Conservation (phyloP, 2,113 vertebrate species). For the Urocolius indicus region DNA sequence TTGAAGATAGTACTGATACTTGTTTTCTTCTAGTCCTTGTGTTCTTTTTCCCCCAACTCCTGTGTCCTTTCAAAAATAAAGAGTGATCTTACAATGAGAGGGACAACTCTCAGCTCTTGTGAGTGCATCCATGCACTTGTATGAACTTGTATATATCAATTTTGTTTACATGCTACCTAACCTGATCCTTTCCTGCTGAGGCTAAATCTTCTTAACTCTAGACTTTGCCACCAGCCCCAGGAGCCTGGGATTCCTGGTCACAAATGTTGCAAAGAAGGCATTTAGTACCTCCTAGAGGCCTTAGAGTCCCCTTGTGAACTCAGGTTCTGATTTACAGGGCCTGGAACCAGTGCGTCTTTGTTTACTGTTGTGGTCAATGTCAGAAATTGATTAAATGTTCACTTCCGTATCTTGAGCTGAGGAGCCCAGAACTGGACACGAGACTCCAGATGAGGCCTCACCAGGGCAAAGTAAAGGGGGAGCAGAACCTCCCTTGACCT, state of each 20-base stretch:
- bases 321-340: background rate
- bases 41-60: background rate
- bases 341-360: background rate
- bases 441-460: too few species aligned
- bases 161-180: background rate
- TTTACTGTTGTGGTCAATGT: background rate
- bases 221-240: background rate
- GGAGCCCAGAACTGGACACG: too few species aligned
- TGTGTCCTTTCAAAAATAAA: background rate
- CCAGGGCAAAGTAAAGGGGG: too few species aligned
- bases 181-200: background rate
- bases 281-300: background rate
- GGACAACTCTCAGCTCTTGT: background rate
- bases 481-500: too few species aligned
- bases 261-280: background rate
- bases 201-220: background rate
- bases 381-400: background rate
- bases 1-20: background rate
- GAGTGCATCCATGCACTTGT: background rate
- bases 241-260: background rate
- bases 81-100: background rate
- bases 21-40: background rate
- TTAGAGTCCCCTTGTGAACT: accelerated
- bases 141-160: background rate
- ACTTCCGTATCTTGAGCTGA: background rate